Conservation (phyloP, 2,113 vertebrate species). For the Patagioenas fasciata region DNA sequence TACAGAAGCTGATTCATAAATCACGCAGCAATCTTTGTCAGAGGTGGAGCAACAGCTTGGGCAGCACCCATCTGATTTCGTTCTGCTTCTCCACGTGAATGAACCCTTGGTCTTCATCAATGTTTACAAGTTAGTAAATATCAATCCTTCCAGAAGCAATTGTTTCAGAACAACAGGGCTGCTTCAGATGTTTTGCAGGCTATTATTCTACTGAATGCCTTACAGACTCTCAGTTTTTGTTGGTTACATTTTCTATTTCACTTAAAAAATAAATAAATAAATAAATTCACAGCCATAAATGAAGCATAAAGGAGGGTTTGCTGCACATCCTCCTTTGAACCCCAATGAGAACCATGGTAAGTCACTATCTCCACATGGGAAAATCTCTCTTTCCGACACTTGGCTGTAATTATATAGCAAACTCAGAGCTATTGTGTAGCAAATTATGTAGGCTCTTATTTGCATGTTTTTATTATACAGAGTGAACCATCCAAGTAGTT, state of each 20-base stretch:
- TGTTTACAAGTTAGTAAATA: constrained; percentile 1
- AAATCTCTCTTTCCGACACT: background rate
- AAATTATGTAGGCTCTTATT: background rate
- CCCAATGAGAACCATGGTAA: background rate
- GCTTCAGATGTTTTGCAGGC: background rate
- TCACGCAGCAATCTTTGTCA: background rate
- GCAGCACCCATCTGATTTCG: constrained; percentile 1
- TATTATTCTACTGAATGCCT: background rate
- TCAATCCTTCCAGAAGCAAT: background rate
- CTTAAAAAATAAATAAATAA: background rate
- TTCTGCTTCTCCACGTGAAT: background rate
- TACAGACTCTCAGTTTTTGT: background rate
- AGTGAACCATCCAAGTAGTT: background rate
- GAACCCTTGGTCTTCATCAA: background rate
- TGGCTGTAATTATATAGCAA: background rate
- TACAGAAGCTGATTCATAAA: background rate
- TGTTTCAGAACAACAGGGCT: background rate
- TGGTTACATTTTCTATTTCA: background rate
- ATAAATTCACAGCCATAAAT: background rate
- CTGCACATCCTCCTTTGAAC: background rate
- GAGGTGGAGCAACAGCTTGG: background rate
- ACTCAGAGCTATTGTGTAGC: background rate
- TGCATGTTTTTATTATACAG: background rate
- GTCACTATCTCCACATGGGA: background rate
- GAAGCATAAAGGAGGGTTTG: background rate